Evolutionary conservation across 2,113 vertebrate genomes (phyloP), one percentile per base, ranked within the genome.

Genomic region (Zeus faber): DNA sequence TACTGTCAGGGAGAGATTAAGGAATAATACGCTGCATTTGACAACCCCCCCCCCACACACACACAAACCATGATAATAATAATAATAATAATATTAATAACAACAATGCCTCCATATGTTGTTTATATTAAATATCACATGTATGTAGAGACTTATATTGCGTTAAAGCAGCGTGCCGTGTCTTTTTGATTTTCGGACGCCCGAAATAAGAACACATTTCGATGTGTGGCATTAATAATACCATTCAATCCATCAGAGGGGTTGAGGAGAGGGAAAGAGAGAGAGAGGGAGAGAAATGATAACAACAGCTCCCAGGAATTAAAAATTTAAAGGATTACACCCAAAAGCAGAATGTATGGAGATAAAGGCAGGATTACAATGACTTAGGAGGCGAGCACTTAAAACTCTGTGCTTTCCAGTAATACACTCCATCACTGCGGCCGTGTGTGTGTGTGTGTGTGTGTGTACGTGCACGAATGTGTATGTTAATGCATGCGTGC

Each of bases 361-460:
- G 87, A 89, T 89, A 89, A 89, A 90, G 79, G 84, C 61, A 67
- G 89, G 89, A 90, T 91, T 91, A 90, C 83, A 85, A 83, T 89
- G 85, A 90, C 66, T 90, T 89, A 90, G 77, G 83, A 84, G 79
- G 80, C 76, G 77, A 82, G 84, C 72, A 78, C 83, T 86, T 89
- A 81, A 84, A 86, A 89, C 67, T 87, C 83, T 66, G 10, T 81
- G 83, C 86, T 89, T 86, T 89, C 76, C 83, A 87, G 85, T 89
- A 89, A 90, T 89, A 76, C 77, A 86, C 77, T 87, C 85, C 78
- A 85, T 88, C 87, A 85, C 45, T 57, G 58, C 29, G 66, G 46
- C 57, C 63, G 52, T 58, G 73, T 59, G 59, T 50, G 52, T 18
- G 54, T 53, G 48, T 56, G 67, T 61, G 57, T 45, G 21, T 56